Base-by-base conservation (phyloP, 2,113 vertebrate genomes). In the Cottus gobio region DNA sequence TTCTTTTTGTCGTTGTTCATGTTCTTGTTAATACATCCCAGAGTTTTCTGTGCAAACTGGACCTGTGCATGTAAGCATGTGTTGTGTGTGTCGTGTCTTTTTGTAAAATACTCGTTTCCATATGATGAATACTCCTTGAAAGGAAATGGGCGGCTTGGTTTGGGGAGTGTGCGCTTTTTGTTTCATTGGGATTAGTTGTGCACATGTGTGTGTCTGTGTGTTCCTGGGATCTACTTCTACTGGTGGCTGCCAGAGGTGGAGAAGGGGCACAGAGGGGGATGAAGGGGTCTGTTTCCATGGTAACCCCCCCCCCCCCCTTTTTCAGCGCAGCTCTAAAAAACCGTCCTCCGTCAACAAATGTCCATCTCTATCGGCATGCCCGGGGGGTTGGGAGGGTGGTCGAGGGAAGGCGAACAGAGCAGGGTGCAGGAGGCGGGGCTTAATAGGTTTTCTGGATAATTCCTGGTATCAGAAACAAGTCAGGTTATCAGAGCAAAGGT, bases 391-490 rank as follows among this genome's bases (percentile, higher is more conserved):
- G 69, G 69, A 70, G 82, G 70, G 85, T 92, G 94, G 96, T 94
- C 88, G 93, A 72, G 79, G 87, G 74, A 57, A 90, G 85, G 77
- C 61, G 52, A 64, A 88, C 82, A 93, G 94, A 83, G 91, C 91
- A 87, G 94, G 94, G 93, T 94, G 93, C 93, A 83, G 86, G 85
- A 88, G 83, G 75, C 82, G 69, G 85, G 93, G 92, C 92, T 96
- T 96, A 98, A 97, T 97, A 99, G 91, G 96, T 97, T 97, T 98
- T 97, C 97, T 97, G 97, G 96, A 97, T 96, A 95, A 97, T 97
- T 96, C 97, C 97, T 99, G 96, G 97, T 96, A 95, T 96, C 94
- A 96, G 95, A 98, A 96, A 99, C 95, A 97, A 97, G 96, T 95
- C 94, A 95, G 90, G 88, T 93, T 77, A 94, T 88, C 84, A 89